phyloP scores from a whole-genome alignment of 2,797 vertebrate genomes.

The Sebastes diploproa region DNA sequence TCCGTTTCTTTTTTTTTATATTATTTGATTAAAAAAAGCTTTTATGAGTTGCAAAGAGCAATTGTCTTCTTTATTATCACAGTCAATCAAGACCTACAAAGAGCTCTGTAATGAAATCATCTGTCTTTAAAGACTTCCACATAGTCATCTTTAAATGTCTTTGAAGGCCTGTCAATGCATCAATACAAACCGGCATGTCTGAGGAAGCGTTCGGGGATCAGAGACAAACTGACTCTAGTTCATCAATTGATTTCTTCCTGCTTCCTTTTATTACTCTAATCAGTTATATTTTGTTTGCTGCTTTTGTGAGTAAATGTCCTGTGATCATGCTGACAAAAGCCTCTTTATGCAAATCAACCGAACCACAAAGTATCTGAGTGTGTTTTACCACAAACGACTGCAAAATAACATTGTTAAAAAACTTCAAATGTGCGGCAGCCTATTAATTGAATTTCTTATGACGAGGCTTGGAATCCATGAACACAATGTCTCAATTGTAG shows the following conservation, averaged over 20 bases:
- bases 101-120: slow-evolving; percentile 53
- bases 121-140: not conserved
- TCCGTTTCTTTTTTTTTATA: not conserved
- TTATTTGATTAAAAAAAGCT: not conserved
- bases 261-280: not conserved
- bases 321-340: not conserved
- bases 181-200: slow-evolving; percentile 5
- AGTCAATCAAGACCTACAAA: slow-evolving; percentile 48
- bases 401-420: not conserved
- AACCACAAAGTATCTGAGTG: not conserved
- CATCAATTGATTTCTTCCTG: not conserved
- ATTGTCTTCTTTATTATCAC: slow-evolving; percentile 15
- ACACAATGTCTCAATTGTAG: slow-evolving; percentile 77
- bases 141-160: not conserved
- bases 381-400: not conserved
- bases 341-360: slow-evolving; percentile 2
- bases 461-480: slow-evolving; percentile 55
- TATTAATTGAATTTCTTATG: slow-evolving; percentile 40
- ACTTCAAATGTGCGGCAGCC: not conserved
- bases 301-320: not conserved
- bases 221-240: not conserved
- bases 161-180: not conserved
- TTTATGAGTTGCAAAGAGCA: not conserved
- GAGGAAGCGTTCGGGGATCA: slow-evolving; percentile 6
- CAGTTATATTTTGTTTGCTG: not conserved